Conservation (phyloP, 2,113 vertebrate species). For the Pedetes capensis region DNA sequence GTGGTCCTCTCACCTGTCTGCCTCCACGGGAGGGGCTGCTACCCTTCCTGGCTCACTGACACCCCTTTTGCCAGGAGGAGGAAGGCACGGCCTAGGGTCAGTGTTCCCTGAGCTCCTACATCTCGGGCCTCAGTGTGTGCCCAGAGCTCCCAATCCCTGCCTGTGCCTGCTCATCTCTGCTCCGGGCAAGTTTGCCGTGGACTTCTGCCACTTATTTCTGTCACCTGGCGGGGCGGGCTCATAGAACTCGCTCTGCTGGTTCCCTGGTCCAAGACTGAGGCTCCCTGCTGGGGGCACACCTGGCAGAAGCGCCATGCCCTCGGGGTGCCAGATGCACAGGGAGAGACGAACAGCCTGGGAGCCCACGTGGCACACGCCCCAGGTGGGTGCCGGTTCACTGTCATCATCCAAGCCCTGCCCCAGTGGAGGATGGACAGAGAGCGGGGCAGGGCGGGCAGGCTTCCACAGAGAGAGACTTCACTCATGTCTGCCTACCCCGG, state of each 20-base stretch:
- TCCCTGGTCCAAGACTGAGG: not conserved
- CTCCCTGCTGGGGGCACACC: not conserved
- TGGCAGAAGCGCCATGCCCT: not conserved
- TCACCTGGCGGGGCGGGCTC: not conserved
- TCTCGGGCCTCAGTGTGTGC: fast-evolving
- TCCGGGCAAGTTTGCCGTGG: not conserved
- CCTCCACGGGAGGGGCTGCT: not conserved
- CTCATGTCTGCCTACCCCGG: not conserved
- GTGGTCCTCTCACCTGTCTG: not conserved
- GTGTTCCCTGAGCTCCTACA: not conserved
- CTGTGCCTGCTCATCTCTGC: not conserved
- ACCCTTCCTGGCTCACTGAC: no score
- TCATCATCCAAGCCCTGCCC: not conserved
- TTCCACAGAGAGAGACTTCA: not conserved
- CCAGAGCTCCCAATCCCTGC: not conserved
- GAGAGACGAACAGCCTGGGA: not conserved
- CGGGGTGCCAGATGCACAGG: not conserved
- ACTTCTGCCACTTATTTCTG: not conserved
- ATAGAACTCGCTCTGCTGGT: not conserved
- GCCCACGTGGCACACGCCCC: not conserved
- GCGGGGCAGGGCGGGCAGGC: not conserved
- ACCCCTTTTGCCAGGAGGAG: not conserved
- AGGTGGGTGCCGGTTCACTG: not conserved
- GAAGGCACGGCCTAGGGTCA: not conserved
- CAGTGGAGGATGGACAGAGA: no score